phyloP scores from a whole-genome alignment of 2,888 invertebrate species.

The Exocentrus adspersus region DNA sequence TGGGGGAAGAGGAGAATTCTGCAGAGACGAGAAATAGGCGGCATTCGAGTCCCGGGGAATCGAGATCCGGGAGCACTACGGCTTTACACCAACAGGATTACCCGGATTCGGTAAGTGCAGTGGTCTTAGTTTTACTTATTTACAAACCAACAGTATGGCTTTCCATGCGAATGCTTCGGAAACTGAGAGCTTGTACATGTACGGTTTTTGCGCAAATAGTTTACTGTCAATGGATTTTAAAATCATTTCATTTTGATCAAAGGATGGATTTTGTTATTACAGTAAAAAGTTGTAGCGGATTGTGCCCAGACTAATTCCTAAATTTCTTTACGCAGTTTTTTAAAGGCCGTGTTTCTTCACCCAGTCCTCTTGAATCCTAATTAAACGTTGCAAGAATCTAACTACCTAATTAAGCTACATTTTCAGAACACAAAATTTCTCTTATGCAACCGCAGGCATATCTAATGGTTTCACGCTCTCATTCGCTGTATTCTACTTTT shows the following conservation, averaged over 20 bases:
- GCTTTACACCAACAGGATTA: slow-evolving; percentile 70
- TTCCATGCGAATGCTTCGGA: no score
- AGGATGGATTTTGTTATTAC: no score
- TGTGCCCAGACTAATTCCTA: not conserved
- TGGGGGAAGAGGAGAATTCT: slow-evolving; percentile 73
- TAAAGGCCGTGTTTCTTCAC: not conserved
- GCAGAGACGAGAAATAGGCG: slow-evolving; percentile 66
- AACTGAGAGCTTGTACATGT: not conserved
- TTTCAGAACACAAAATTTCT: slow-evolving; percentile 1
- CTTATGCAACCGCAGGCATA: not conserved
- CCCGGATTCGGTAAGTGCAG: slow-evolving; percentile 69
- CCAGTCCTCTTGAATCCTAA: not conserved
- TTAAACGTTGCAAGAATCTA: not conserved
- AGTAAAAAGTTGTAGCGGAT: no score
- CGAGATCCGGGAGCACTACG: slow-evolving; percentile 74
- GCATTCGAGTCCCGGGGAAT: slow-evolving; percentile 77
- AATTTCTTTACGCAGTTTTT: not conserved
- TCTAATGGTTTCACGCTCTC: slow-evolving; percentile 1
- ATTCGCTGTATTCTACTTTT: not conserved
- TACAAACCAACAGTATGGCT: not conserved
- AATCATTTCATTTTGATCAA: no score
- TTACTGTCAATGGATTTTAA: no score
- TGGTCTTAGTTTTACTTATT: not conserved
- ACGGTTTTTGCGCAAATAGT: not conserved
- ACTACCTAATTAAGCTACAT: not conserved